Evolutionary conservation across 2,888 invertebrate genomes (phyloP).

Genomic region (Labia minor): DNA sequence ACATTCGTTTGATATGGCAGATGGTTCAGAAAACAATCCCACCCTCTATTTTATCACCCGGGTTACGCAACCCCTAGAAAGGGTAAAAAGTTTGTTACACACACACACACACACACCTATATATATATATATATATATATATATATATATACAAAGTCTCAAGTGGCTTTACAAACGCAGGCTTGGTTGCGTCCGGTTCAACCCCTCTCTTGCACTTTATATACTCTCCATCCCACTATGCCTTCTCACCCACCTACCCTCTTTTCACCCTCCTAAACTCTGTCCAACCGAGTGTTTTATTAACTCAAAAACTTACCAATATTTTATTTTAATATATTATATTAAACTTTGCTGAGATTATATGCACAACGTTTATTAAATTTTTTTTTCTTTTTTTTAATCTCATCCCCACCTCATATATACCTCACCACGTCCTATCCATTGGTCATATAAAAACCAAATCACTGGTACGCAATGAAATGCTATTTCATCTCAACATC

Average conservation of each 20-base stretch:
- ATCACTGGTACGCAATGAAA: too few species aligned
- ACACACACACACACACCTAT: too few species aligned
- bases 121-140: too few species aligned
- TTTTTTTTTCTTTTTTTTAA: too few species aligned
- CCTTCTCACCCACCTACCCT: too few species aligned
- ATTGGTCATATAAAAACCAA: constrained; percentile 13
- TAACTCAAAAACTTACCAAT: constrained; percentile 13
- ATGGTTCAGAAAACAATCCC: not conserved
- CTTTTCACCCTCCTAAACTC: not conserved
- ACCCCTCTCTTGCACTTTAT: too few species aligned
- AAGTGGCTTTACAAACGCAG: constrained; percentile 1
- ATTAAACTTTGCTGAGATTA: constrained; percentile 13
- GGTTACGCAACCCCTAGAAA: not conserved
- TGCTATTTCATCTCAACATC: too few species aligned
- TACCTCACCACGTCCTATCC: too few species aligned
- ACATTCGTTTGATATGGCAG: not conserved
- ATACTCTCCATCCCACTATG: too few species aligned
- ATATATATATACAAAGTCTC: constrained; percentile 4
- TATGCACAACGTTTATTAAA: constrained; percentile 13
- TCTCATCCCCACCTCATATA: too few species aligned
- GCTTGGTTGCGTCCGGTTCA: constrained; percentile 5
- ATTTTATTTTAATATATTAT: constrained; percentile 13
- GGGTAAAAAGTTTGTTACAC: constrained; percentile 13
- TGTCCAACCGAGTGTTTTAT: constrained; percentile 7
- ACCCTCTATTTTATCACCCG: not conserved